phyloP scores from a whole-genome alignment of 2,888 invertebrate genomes.

The Panopea generosa region DNA sequence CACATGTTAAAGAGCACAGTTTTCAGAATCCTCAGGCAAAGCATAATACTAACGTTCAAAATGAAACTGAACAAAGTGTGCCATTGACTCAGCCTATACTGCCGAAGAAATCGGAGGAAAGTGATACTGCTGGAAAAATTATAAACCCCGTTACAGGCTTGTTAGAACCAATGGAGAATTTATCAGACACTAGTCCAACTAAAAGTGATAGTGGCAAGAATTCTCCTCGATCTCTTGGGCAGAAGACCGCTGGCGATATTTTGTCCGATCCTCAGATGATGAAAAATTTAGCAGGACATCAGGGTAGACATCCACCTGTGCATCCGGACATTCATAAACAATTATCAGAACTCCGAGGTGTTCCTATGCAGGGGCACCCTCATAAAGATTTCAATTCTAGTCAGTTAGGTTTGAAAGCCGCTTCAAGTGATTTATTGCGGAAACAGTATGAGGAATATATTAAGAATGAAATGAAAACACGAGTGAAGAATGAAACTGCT shows the following conservation, averaged over 20 bases:
- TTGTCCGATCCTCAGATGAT: slow-evolving; percentile 5
- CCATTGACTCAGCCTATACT: slow-evolving; percentile 53
- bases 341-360: slow-evolving; percentile 33
- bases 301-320: slow-evolving; percentile 39
- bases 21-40: slow-evolving; percentile 57
- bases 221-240: slow-evolving; percentile 50
- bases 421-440: slow-evolving; percentile 42
- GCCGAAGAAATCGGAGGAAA: slow-evolving; percentile 28
- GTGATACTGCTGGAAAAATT: slow-evolving; percentile 76
- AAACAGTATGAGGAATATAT: slow-evolving; percentile 49
- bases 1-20: slow-evolving; percentile 41
- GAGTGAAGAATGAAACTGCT: slow-evolving; percentile 45
- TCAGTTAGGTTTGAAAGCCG: slow-evolving; percentile 45
- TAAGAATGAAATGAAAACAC: slow-evolving; percentile 44
- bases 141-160: slow-evolving; percentile 81
- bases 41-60: slow-evolving; percentile 52
- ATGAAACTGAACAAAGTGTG: slow-evolving; percentile 45
- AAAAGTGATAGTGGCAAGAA: slow-evolving; percentile 68
- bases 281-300: slow-evolving; percentile 11
- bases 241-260: slow-evolving; percentile 15
- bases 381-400: slow-evolving; percentile 52
- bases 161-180: slow-evolving; percentile 77
- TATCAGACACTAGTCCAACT: slow-evolving; percentile 73
- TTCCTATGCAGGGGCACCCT: slow-evolving; percentile 22
- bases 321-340: slow-evolving; percentile 42